A percentile compares a stretch with the other conserved stretches of the same genome.
Evolutionary conservation across 1,140 invertebrate genomes (phyloP).

Genomic region (Himalopsyche phryganea): DNA sequence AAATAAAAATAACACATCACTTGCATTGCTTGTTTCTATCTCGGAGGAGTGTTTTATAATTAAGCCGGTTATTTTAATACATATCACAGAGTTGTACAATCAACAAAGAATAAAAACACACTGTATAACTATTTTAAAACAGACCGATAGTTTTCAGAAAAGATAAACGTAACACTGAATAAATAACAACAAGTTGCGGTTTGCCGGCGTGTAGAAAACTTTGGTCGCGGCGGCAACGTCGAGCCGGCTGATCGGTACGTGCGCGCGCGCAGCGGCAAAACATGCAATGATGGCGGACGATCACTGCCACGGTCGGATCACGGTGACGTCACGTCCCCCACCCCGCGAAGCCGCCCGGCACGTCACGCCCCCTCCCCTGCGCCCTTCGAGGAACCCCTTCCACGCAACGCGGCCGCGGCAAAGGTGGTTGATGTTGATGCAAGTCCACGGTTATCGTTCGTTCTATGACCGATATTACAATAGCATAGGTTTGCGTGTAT

Average conservation of each 20-base stretch:
- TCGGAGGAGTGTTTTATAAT: no score
- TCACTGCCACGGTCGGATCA: conserved; percentile 17
- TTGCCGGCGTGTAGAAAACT: not conserved
- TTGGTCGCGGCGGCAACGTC: not conserved
- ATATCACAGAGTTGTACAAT: not conserved
- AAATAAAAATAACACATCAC: no score
- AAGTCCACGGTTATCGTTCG: not conserved
- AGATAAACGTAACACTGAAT: not conserved
- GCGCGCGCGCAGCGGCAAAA: conserved; percentile 11
- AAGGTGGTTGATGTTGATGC: not conserved
- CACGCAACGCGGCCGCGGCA: not conserved
- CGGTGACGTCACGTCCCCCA: conserved; percentile 14
- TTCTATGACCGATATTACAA: conserved; percentile 3
- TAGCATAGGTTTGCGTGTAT: not conserved
- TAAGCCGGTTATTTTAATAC: no score
- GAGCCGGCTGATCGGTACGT: conserved; percentile 2
- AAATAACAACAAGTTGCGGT: not conserved
- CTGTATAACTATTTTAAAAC: no score
- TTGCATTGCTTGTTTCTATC: no score
- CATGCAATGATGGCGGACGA: conserved; percentile 13
- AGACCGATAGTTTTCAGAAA: no score
- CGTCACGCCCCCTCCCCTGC: not conserved
- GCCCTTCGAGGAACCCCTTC: not conserved
- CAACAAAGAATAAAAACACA: not conserved
- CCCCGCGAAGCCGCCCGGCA: not conserved